Evolutionary conservation across 2,113 vertebrate genomes (phyloP).

Genomic region (Sakesphorus luctuosus): DNA sequence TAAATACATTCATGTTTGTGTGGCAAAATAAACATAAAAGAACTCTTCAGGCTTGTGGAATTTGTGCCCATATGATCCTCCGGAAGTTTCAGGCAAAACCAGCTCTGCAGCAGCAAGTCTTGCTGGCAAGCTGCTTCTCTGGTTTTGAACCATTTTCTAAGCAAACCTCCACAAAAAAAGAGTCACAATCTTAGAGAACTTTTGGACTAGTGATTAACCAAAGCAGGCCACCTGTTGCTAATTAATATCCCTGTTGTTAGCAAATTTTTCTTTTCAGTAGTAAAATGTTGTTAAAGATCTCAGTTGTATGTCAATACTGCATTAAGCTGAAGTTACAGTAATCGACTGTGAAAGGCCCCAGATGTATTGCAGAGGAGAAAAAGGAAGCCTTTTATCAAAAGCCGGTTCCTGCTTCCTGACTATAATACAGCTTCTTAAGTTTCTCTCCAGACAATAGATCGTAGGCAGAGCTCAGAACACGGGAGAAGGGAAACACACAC

Average conservation of each 20-base stretch:
- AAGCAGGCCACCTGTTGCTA: slow-evolving; percentile 48
- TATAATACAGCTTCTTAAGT: slow-evolving; percentile 68
- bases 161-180: neutral
- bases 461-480: slow-evolving; percentile 34
- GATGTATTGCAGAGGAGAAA: slow-evolving; percentile 67
- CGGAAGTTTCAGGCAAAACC: neutral
- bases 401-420: slow-evolving; percentile 78
- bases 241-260: slow-evolving; percentile 49
- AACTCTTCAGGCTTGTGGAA: neutral
- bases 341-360: slow-evolving; percentile 75
- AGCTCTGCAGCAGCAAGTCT: neutral
- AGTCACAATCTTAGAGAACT: slow-evolving; percentile 24
- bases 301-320: slow-evolving; percentile 62
- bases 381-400: slow-evolving; percentile 80
- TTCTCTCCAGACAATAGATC: slow-evolving; percentile 49
- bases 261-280: slow-evolving; percentile 46
- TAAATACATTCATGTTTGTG: neutral
- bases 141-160: slow-evolving; percentile 11
- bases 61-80: neutral
- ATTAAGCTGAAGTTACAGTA: slow-evolving; percentile 69
- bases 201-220: slow-evolving; percentile 49
- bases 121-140: neutral
- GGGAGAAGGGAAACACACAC: neutral
- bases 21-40: neutral
- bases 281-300: slow-evolving; percentile 65